Evolutionary conservation across 2,797 vertebrate species (phyloP), one percentile per base, ranked within the genome.

Genomic region (Acomys russatus): DNA sequence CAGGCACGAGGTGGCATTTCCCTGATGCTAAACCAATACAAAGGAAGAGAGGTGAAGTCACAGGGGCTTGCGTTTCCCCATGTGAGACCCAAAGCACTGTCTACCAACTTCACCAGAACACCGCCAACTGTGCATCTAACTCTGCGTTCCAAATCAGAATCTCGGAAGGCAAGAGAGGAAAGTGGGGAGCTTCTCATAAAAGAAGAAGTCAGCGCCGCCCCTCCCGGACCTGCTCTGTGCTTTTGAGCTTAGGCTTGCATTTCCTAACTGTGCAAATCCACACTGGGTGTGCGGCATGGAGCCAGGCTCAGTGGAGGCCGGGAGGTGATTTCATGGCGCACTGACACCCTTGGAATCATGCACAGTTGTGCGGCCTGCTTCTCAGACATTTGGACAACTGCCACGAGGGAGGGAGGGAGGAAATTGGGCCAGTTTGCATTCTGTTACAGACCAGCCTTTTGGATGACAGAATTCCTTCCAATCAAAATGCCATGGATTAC

Each of bases 401-500:
- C 98, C 98, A 98, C 2, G 0, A 7, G 94, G 95, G 95, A 96
- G 96, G 97, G 97, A 97, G 96, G 95, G 94, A 97, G 97, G 97
- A 97, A 98, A 98, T 35, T 92, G 96, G 95, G 93, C 98, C 98
- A 92, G 98, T 98, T 98, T 98, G 96, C 97, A 92, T 98, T 98
- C 96, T 98, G 98, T 98, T 98, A 98, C 98, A 98, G 98, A 98
- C 97, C 97, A 98, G 98, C 97, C 98, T 99, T 98, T 98, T 98
- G 98, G 98, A 98, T 98, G 98, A 98, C 98, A 98, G 98, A 98
- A 98, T 98, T 98, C 98, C 98, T 98, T 99, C 98, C 98, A 98
- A 97, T 98, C 97, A 98, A 98, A 98, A 98, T 98, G 98, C 98
- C 96, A 98, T 98, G 98, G 98, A 99, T 99, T 98, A 98, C 98